phyloP scores from a whole-genome alignment of 2,113 vertebrate species.

The Tychaedon coryphoeus region DNA sequence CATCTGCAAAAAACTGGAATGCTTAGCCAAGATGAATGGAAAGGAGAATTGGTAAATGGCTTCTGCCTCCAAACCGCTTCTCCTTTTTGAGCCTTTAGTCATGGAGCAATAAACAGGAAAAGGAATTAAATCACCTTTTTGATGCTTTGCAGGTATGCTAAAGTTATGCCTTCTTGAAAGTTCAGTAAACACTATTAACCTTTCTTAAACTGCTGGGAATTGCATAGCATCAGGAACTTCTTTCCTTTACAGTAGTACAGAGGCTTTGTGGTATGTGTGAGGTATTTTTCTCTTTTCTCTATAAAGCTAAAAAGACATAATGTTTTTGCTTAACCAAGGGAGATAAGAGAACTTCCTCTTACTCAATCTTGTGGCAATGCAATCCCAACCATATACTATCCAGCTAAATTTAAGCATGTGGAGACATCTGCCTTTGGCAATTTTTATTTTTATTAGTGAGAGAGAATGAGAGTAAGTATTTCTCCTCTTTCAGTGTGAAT shows the following conservation, averaged over 20 bases:
- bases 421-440: slow-evolving; percentile 24
- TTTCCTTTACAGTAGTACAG: not conserved
- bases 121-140: not conserved
- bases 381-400: not conserved
- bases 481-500: slow-evolving; percentile 42
- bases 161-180: not conserved
- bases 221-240: not conserved
- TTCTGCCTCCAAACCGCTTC: not conserved
- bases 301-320: not conserved
- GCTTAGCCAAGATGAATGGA: not conserved
- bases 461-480: slow-evolving; percentile 9
- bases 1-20: not conserved
- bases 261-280: not conserved
- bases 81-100: not conserved
- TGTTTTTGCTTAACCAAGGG: not conserved
- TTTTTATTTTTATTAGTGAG: slow-evolving; percentile 45
- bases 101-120: not conserved
- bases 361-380: not conserved
- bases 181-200: not conserved
- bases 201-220: not conserved
- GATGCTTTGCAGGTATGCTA: not conserved
- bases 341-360: slow-evolving; percentile 47
- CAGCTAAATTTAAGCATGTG: not conserved
- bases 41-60: not conserved
- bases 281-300: not conserved